Evolutionary conservation across 35 echinoderm and acorn worm species (phyloP), one percentile per base, ranked within the genome.

Genomic region (Ptychodera flava): DNA sequence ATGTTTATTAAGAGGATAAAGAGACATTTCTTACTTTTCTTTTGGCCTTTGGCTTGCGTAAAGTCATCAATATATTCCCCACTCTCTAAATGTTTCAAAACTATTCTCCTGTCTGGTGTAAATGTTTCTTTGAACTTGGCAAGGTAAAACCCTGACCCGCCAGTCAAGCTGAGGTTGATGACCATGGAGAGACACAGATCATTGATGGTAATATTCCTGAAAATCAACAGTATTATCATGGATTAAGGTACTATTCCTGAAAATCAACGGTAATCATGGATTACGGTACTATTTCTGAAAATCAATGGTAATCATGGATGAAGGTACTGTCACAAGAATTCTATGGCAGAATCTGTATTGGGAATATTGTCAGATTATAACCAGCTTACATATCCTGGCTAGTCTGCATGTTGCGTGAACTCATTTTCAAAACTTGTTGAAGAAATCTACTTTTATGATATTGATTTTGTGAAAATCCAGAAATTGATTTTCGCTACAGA

Each of bases 21-120:
- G n/a, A n/a, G n/a, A n/a, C n/a, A n/a, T n/a, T 16, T 76, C 86
- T 89, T 77, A 99, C 96, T 76, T 92, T 94, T 99, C 81, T 36
- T 78, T 35, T 88, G 81, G 6, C 92, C 93, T 87, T 89, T 94
- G 1, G 90, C 96, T 37, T 99, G 96, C 28, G 96, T 94, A 38
- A 99, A 99, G 83, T 99, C 96, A 89, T 99, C 96, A 0, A 99
- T 33, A 35, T 92, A 99, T 30, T 94, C 93, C 0, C 96, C 96
- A 0, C 87, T 99, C 29, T 92, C 84, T 12, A 94, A 36, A 87
- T 99, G 90, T 33, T 85, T 82, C 1, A 99, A 83, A 14, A 99
- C 93, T 0, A 99, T 94, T 36, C 86, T 85, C 29, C 93, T 85
- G 6, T 99, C 96, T 34, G 90, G 88, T 10, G 90, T 94, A 15